Evolutionary conservation across 2,113 vertebrate species (phyloP).

Genomic region (Grammomys surdaster): DNA sequence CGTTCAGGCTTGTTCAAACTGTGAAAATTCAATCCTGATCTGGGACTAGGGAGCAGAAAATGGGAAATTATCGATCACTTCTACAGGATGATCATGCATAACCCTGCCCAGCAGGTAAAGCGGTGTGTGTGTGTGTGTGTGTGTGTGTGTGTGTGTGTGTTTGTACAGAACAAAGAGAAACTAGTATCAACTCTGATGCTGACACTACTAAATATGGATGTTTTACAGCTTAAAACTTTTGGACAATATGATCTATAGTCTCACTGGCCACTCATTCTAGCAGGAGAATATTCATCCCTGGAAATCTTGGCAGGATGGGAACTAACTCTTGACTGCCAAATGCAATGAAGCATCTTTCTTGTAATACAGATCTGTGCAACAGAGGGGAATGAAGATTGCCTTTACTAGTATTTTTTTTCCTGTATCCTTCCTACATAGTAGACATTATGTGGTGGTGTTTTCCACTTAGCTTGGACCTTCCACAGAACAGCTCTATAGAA

Average conservation of each 20-base stretch:
- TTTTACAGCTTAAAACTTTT: neutral
- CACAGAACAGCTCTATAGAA: neutral
- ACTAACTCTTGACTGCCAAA: neutral
- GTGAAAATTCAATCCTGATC: neutral
- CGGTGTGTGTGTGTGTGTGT: no score
- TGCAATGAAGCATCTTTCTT: neutral
- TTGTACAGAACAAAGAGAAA: no score
- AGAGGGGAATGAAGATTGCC: neutral
- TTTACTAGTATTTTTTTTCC: neutral
- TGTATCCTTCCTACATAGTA: neutral
- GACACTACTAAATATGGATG: neutral
- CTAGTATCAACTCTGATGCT: neutral
- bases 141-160: no score
- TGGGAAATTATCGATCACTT: neutral
- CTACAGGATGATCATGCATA: neutral
- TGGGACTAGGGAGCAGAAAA: neutral
- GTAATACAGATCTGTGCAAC: neutral
- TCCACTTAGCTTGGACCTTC: neutral
- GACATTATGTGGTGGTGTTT: neutral
- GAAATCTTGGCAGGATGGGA: conserved; percentile 45
- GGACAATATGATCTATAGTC: neutral
- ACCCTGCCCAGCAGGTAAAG: neutral
- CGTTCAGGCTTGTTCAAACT: neutral
- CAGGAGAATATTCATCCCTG: neutral
- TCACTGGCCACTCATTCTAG: neutral